Base-by-base conservation (phyloP, 2,113 vertebrate genomes). In the Nesoenas mayeri region DNA sequence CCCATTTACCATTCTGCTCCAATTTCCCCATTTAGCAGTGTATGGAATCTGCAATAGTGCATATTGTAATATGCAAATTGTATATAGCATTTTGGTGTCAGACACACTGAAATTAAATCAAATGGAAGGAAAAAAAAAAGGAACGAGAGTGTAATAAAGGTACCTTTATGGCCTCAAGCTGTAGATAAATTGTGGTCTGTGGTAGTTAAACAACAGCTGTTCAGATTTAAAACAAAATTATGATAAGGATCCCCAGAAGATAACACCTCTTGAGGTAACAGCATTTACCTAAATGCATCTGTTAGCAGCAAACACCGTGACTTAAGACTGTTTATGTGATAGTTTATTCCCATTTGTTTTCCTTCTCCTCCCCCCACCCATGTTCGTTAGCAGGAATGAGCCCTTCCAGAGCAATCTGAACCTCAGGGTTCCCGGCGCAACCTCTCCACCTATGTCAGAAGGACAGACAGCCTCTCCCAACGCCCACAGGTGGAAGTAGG, bases 151-250 rank as follows among this genome's bases (percentile, higher is more conserved):
- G 97, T 97, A 98, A 98, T 97, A 97, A 97, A 98, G 92, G 97
- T 98, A 97, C 97, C 97, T 98, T 98, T 98, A 97, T 98, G 98
- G 98, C 98, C 98, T 91, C 98, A 97, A 98, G 98, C 98, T 97
- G 98, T 98, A 98, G 98, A 99, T 98, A 99, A 98, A 98, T 98
- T 98, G 98, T 98, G 97, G 98, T 98, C 98, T 98, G 98, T 98
- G 98, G 98, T 99, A 98, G 98, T 99, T 99, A 99, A 99, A 99
- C 98, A 99, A 98, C 98, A 99, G 98, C 98, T 99, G 98, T 99
- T 99, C 97, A 97, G 98, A 98, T 98, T 99, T 98, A 98, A 98
- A 98, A 98, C 98, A 98, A 99, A 99, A 99, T 99, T 98, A 99
- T 97, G 98, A 98, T 98, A 98, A 98, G 98, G 97, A 98, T 98